Evolutionary conservation across 2,797 vertebrate species (phyloP).

Genomic region (Phalanger gymnotis): DNA sequence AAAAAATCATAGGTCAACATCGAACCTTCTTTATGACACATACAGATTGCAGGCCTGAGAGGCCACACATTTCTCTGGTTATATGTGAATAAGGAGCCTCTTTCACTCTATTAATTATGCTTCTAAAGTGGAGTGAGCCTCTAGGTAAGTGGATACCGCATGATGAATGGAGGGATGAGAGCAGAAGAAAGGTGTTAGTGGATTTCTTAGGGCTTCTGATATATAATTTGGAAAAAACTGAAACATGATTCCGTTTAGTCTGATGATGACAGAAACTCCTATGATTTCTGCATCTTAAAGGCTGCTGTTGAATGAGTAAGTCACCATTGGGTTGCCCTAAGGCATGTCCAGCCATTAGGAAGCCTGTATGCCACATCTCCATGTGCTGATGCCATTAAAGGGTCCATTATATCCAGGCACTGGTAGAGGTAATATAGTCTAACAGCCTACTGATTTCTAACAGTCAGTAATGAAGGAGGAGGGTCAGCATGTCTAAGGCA

Average conservation of each 20-base stretch:
- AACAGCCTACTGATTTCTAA: conserved; percentile 60
- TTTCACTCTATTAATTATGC: conserved; percentile 59
- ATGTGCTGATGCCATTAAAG: conserved; percentile 62
- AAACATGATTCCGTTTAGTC: conserved; percentile 53
- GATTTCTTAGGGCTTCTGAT: conserved; percentile 36
- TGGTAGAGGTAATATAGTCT: conserved; percentile 53
- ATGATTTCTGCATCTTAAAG: conserved; percentile 49
- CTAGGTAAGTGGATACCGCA: neutral
- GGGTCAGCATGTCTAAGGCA: neutral
- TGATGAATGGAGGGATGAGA: conserved; percentile 18
- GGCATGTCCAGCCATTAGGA: conserved; percentile 60
- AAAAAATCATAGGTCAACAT: conserved; percentile 69
- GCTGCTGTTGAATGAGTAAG: conserved; percentile 59
- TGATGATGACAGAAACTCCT: conserved; percentile 54
- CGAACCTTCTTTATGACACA: conserved; percentile 69
- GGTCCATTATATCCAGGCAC: conserved; percentile 35
- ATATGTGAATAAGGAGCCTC: conserved; percentile 50
- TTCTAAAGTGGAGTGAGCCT: conserved; percentile 28
- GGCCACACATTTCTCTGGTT: conserved; percentile 52
- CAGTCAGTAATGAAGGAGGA: conserved; percentile 41
- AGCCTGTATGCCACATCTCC: conserved; percentile 55
- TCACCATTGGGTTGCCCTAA: conserved; percentile 56
- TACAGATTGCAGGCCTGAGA: conserved; percentile 60
- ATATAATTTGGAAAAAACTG: conserved; percentile 35
- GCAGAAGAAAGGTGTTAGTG: neutral